phyloP scores from a whole-genome alignment of 1,140 invertebrate genomes.

The Drosophila mayri region DNA sequence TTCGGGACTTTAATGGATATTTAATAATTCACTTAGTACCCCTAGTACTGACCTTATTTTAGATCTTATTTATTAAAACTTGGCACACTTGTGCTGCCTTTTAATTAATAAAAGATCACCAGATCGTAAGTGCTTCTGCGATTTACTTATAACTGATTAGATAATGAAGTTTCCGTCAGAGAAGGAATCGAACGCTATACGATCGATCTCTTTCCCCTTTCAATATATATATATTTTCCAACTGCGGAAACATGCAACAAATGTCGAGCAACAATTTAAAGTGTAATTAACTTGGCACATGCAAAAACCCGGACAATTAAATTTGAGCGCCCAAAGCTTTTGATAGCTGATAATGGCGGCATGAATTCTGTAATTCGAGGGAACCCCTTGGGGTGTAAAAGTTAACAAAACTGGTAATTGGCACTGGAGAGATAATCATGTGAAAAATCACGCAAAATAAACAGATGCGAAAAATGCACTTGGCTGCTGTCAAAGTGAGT shows the following conservation, averaged over 20 bases:
- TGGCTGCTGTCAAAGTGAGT: slow-evolving; percentile 14
- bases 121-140: slow-evolving; percentile 18
- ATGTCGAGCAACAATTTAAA: slow-evolving; percentile 53
- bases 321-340: slow-evolving; percentile 36
- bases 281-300: slow-evolving; percentile 43
- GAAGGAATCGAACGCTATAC: slow-evolving; percentile 1
- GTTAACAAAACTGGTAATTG: slow-evolving; percentile 69
- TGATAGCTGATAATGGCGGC: slow-evolving; percentile 32
- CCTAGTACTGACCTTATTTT: not conserved
- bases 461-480: slow-evolving; percentile 46
- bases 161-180: slow-evolving; percentile 23
- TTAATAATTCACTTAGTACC: slow-evolving; percentile 6
- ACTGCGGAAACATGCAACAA: slow-evolving; percentile 36
- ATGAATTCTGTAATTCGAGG: slow-evolving; percentile 12
- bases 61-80: not conserved
- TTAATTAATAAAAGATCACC: slow-evolving; percentile 45
- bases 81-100: slow-evolving; percentile 3
- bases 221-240: not conserved
- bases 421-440: slow-evolving; percentile 57
- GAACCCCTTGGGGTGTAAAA: slow-evolving; percentile 27
- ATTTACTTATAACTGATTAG: not conserved
- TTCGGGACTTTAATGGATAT: slow-evolving; percentile 5
- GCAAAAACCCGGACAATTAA: slow-evolving; percentile 47
- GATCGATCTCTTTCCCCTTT: not conserved
- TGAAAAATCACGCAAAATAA: slow-evolving; percentile 71